These are phyloP conservation scores for Drosophila oshimai DNA, from an alignment of 1,140 invertebrate species.

Conservation along the genomic window DNA sequence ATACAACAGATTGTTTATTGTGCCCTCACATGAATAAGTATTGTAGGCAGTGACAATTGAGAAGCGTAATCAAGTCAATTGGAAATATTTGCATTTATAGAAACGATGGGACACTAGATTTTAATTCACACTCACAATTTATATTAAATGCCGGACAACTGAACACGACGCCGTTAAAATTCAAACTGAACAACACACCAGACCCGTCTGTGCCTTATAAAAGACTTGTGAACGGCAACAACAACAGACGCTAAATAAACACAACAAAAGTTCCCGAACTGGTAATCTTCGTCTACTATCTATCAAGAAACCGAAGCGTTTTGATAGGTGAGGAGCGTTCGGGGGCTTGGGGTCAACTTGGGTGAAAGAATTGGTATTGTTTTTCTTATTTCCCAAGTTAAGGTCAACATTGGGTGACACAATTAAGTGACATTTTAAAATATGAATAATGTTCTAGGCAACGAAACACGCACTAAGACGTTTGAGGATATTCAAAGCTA, in stretches of 20 bases:
- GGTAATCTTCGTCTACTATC: slow-evolving; percentile 21
- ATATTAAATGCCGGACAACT: slow-evolving; percentile 21
- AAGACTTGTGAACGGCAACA: slow-evolving; percentile 16
- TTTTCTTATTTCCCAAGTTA: neutral
- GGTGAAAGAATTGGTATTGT: neutral
- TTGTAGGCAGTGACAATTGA: neutral
- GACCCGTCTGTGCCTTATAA: slow-evolving; percentile 40
- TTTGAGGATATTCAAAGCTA: neutral
- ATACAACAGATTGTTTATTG: slow-evolving; percentile 7
- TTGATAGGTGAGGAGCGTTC: neutral
- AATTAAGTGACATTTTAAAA: neutral
- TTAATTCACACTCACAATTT: slow-evolving; percentile 35
- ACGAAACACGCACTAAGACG: neutral
- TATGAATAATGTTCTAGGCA: slow-evolving; percentile 1
- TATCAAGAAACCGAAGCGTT: slow-evolving; percentile 2
- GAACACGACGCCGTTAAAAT: slow-evolving; percentile 46
- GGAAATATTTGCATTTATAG: slow-evolving; percentile 27
- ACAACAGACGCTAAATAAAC: neutral
- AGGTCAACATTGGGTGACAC: slow-evolving; percentile 1
- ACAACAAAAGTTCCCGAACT: slow-evolving; percentile 16
- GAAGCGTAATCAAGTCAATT: slow-evolving; percentile 14
- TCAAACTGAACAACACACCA: slow-evolving; percentile 55
- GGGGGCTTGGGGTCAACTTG: neutral
- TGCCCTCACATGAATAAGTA: neutral
- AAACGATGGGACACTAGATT: slow-evolving; percentile 9